Evolutionary conservation across 2,113 vertebrate species (phyloP).

Genomic region (Fulmarus glacialis): DNA sequence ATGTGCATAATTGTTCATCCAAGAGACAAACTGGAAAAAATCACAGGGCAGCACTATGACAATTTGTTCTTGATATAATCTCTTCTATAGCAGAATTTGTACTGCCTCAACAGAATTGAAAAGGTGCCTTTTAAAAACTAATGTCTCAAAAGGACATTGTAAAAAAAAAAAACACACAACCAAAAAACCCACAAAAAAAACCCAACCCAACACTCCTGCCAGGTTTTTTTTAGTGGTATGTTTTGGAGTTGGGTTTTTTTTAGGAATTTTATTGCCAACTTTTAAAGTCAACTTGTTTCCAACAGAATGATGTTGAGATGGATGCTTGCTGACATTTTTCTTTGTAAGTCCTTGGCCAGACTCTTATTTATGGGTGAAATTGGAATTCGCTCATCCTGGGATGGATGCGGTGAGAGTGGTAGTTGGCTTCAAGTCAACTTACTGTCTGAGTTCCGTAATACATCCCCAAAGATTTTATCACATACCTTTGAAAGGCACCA

Average conservation of each 20-base stretch:
- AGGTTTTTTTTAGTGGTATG: background rate
- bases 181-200: background rate
- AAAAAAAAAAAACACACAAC: background rate
- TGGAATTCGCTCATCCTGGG: background rate
- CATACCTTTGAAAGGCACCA: background rate
- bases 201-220: background rate
- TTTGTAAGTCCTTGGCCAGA: background rate
- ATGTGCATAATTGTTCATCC: background rate
- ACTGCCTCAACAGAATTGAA: background rate
- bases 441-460: background rate
- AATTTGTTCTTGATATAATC: background rate
- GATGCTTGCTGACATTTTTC: background rate
- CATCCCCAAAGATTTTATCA: background rate
- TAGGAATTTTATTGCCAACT: background rate
- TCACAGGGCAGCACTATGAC: background rate
- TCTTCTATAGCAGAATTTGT: background rate
- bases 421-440: background rate
- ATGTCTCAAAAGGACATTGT: background rate
- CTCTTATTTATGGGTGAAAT: background rate
- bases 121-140: conserved; percentile 20
- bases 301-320: background rate
- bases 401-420: background rate
- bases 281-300: conserved; percentile 5
- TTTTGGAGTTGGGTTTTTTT: background rate
- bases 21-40: background rate